Evolutionary conservation across 2,888 invertebrate species (phyloP), one percentile per base, ranked within the genome.

Genomic region (Papilio protenor): DNA sequence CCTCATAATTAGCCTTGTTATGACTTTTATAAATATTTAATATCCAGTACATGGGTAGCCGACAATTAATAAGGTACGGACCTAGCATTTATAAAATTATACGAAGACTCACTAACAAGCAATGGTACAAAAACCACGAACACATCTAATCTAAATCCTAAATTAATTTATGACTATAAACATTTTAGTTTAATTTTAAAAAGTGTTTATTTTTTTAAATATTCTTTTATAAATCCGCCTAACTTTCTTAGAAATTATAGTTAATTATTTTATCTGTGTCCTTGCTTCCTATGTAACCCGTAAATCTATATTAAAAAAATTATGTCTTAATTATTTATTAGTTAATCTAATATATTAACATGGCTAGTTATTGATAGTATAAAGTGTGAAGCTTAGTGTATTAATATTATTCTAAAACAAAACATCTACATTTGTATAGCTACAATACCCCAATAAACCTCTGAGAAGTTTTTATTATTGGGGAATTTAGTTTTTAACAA

Each of bases 11-110:
- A 93, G 91, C 88, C 85, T 86, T 90, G 94, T 93, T 94, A 94
- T 94, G 94, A 94, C 92, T 92, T 93, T 89, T 90, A 94, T 94
- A 92, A 93, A 94, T 94, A 91, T 93, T 93, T 93, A 92, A 93
- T 93, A 92, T 87, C 87, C 87, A 84, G 87, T 88, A 85, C 89
- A 87, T 87, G 89, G 87, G 88, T 87, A 89, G 89, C 88, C 90
- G 90, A 91, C 93, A 94, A 87, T 94, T 93, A 94, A 93, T 94
- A 93, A 94, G 91, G 89, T 87, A 88, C 91, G 88, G 85, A 87
- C 92, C 91, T 94, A 93, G 92, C 89, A 92, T 93, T 94, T 92
- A 57, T 75, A 45, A 69, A 12, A 93, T 93, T 94, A 93, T 87
- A 86, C 84, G 82, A 82, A 86, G 85, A 10, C 49, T 70, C 52